Base-by-base conservation (phyloP, 2,797 vertebrate genomes). In the Natrix natrix region DNA sequence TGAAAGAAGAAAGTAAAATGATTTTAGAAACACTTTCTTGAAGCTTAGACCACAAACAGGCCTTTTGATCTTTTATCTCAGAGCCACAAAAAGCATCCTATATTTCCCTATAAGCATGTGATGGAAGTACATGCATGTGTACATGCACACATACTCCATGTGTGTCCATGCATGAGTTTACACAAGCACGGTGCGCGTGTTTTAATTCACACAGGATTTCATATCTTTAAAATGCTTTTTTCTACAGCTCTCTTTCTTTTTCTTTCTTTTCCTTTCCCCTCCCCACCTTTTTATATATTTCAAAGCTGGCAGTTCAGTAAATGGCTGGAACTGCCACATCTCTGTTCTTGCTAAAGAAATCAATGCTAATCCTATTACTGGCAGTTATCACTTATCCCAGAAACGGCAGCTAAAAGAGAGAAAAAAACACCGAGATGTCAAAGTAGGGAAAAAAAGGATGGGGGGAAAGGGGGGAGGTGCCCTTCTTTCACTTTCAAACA, bases 341-440 rank as follows among this genome's bases (percentile, higher is more conserved):
- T 99, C 99, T 99, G 99, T 99, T 99, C 99, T 99, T 99, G 99
- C 99, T 99, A 99, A 99, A 99, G 99, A 99, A 99, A 99, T 99
- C 99, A 99, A 99, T 99, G 99, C 99, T 99, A 99, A 99, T 99
- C 99, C 99, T 99, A 99, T 99, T 99, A 99, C 99, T 98, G 98
- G 99, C 99, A 99, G 99, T 99, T 99, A 99, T 99, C 99, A 99
- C 99, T 99, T 99, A 99, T 98, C 99, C 99, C 99, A 99, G 99
- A 99, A 99, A 99, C 98, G 98, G 97, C 98, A 96, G 99, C 98
- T 99, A 98, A 98, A 98, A 98, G 98, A 96, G 96, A 97, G 97
- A 97, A 97, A 94, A 96, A 98, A 96, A 98, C 98, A 99, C 98
- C 98, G 98, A 99, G 99, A 99, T 99, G 99, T 99, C 99, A 99